Evolutionary conservation across 2,797 vertebrate species (phyloP), one percentile per base, ranked within the genome.

Genomic region (Squalus acanthias): DNA sequence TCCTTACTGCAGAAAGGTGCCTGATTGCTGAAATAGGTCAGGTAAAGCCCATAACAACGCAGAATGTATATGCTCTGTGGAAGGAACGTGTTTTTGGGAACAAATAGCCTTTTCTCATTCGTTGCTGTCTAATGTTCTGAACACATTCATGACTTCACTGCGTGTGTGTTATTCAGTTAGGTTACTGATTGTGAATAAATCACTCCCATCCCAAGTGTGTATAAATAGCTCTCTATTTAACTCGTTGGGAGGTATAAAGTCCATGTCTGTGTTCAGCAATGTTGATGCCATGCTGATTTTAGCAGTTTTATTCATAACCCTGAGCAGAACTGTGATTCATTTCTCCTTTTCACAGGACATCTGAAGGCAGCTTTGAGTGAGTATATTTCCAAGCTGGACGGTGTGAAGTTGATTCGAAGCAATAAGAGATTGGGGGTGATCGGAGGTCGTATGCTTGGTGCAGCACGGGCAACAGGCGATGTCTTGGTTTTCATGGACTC

Each of bases 401-500:
- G 98, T 2, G 98, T 99, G 97, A 98, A 98, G 96, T 97, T 99
- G 97, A 98, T 99, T 96, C 98, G 98, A 96, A 99, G 98, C 97
- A 98, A 97, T 96, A 98, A 97, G 96, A 98, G 98, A 87, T 97
- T 99, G 67, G 98, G 99, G 0, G 97, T 98, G 3, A 98, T 98
- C 46, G 97, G 98, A 88, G 98, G 98, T 70, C 98, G 98, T 29
- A 98, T 98, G 97, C 97, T 99, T 53, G 99, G 99, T 69, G 98
- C 99, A 20, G 97, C 98, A 95, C 97, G 98, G 96, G 99, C 99
- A 29, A 96, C 97, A 0, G 99, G 98, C 2, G 98, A 99, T 0
- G 98, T 99, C 96, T 97, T 99, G 24, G 97, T 99, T 97, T 99
- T 99, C 97, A 98, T 99, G 98, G 98, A 99, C 96, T 98, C 99